Evolutionary conservation across 2,113 vertebrate genomes (phyloP), one percentile per base, ranked within the genome.

Genomic region (Amphiprion ocellaris): DNA sequence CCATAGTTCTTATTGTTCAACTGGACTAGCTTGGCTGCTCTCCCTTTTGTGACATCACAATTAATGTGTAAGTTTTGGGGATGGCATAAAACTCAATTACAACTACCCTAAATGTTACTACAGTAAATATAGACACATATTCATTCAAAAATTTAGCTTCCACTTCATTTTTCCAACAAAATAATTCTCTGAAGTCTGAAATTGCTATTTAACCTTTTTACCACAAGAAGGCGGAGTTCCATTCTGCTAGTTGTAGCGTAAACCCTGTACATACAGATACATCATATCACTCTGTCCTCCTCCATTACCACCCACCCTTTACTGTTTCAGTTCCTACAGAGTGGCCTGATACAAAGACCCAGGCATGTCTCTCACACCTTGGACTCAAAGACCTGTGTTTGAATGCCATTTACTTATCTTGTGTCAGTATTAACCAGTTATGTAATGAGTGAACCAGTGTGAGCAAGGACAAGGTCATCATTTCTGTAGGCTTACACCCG

Each of bases 361-460:
- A 19, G 33, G 33, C 44, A 30, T 30, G 30, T 6, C 30, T 30
- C 30, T 71, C 67, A 9, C 30, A 74, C 60, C 23, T 63, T 81
- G 65, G 33, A 73, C 74, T 74, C 49, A 23, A n/a, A 37, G 59
- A 50, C 41, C 44, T 41, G 39, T 54, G 21, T 46, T 64, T 69
- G 55, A 56, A 14, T 54, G 8, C 60, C 30, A 17, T 64, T 77
- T n/a, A 66, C 77, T 88, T 46, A 66, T 74, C 75, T 28, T 24
- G 58, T 73, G 68, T 72, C 33, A 74, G 7, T 47, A 26, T 77
- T 77, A 65, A 77, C 30, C 53, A 75, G 59, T 90, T 90, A 85
- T 47, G 33, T 44, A 90, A 92, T 10, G 15, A 60, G 30, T 73
- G 37, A 77, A n/a, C 6, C 54, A 14, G 12, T 30, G 16, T 77